These are phyloP conservation scores for Acanthisitta chloris DNA, from an alignment of 2,113 vertebrate species.

Conservation along the genomic window DNA sequence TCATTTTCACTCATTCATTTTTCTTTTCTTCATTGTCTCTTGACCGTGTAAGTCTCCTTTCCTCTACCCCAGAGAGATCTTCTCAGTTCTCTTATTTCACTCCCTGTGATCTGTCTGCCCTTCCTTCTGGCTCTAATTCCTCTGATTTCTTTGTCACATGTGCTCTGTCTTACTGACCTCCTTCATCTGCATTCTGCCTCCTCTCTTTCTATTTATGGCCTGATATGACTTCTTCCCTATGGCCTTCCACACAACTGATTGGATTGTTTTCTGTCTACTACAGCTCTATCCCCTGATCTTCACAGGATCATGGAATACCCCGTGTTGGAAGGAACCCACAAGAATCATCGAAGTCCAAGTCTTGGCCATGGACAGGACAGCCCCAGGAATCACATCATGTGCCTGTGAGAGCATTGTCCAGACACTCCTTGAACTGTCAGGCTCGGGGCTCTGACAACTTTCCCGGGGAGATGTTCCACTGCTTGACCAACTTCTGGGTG, in stretches of 20 bases:
- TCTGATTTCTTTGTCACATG: not conserved
- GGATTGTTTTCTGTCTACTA: not conserved
- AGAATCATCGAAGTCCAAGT: accelerated
- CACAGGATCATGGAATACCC: too few relatives aligned
- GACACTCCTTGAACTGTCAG: accelerated
- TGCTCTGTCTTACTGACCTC: not conserved
- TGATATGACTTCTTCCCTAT: not conserved
- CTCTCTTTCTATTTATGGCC: not conserved
- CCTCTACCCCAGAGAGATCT: not conserved
- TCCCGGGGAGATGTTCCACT: not conserved
- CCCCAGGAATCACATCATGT: not conserved
- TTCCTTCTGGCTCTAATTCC: not conserved
- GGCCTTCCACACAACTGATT: not conserved
- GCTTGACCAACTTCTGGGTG: not conserved
- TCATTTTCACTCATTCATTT: slow-evolving; percentile 2
- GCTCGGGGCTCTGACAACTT: not conserved
- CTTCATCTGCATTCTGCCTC: not conserved
- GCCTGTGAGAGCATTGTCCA: not conserved
- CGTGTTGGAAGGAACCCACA: not conserved
- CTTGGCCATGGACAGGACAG: not conserved
- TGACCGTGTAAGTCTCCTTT: not conserved
- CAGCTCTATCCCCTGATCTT: accelerated
- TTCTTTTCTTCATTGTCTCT: not conserved
- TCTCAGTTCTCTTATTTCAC: not conserved
- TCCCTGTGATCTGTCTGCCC: not conserved